A percentile compares a stretch with the other conserved stretches of the same genome.
These are phyloP conservation scores for Rhabdornis inornatus DNA, from an alignment of 2,113 vertebrate species.

Conservation along the genomic window DNA sequence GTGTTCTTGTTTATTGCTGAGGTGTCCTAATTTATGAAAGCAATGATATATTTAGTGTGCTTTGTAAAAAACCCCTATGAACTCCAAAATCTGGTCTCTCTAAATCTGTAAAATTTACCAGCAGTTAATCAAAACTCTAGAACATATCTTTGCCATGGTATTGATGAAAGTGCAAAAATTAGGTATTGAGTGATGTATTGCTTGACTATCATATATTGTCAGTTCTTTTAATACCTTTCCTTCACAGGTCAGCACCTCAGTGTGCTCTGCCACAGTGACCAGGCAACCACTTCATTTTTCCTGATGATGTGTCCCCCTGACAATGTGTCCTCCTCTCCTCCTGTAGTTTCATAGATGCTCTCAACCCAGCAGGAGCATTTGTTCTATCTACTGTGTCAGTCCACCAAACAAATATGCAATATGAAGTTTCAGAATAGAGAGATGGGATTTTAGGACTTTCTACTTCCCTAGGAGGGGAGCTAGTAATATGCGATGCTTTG, in stretches of 20 bases:
- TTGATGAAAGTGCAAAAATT: neutral
- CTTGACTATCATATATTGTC: neutral
- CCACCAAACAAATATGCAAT: neutral
- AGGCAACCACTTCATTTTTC: neutral
- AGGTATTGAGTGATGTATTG: neutral
- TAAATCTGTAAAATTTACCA: neutral
- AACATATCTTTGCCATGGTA: neutral
- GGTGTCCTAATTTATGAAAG: neutral
- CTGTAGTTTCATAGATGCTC: neutral
- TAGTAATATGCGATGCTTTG: neutral
- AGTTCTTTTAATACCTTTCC: neutral
- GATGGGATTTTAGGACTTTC: neutral
- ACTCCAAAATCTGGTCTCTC: neutral
- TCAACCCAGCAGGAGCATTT: neutral
- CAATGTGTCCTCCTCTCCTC: neutral
- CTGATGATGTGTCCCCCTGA: too few relatives aligned
- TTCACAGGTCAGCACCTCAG: neutral
- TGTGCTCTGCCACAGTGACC: neutral
- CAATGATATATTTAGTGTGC: neutral
- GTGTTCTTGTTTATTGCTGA: neutral
- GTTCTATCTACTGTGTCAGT: neutral
- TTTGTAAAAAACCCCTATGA: neutral
- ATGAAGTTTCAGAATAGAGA: neutral
- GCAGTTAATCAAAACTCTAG: neutral
- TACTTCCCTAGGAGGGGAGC: neutral